Percentiles rank a stretch among this genome's conserved stretches.
These are phyloP conservation scores for Bubo scandiacus DNA, from an alignment of 2,113 vertebrate species.

Conservation along the genomic window DNA sequence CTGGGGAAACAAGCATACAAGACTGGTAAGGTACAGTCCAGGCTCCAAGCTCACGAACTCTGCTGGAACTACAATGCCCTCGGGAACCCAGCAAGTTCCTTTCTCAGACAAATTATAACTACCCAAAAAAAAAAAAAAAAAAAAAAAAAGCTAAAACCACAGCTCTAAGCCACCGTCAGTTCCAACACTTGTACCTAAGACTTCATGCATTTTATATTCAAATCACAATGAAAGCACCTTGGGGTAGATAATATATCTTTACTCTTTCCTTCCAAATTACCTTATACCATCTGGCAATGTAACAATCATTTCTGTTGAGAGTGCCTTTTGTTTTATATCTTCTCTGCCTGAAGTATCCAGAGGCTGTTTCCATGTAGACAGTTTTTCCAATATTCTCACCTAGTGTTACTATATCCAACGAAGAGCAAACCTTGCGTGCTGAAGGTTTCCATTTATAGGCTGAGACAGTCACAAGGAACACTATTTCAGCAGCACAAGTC, in stretches of 20 bases:
- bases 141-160: neutral
- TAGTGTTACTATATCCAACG: neutral
- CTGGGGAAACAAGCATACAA: neutral
- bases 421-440: neutral
- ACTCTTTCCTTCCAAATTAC: neutral
- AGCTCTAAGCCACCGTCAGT: neutral
- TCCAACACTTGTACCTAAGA: neutral
- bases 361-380: neutral
- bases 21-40: neutral
- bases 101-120: neutral
- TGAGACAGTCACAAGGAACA: neutral
- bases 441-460: slow-evolving; percentile 7
- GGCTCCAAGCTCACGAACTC: neutral
- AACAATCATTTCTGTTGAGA: neutral
- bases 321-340: neutral
- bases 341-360: slow-evolving; percentile 15
- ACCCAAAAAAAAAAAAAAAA: neutral
- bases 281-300: slow-evolving; percentile 1
- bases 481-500: neutral
- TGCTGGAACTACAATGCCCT: neutral
- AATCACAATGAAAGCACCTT: slow-evolving; percentile 7
- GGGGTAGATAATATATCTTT: neutral
- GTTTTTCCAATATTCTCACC: slow-evolving; percentile 7
- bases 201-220: neutral
- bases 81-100: neutral